Percentiles rank a stretch among this genome's conserved stretches.
These are phyloP conservation scores for Drosophila willistoni DNA, from an alignment of 1,140 invertebrate species.

Conservation along the genomic window DNA sequence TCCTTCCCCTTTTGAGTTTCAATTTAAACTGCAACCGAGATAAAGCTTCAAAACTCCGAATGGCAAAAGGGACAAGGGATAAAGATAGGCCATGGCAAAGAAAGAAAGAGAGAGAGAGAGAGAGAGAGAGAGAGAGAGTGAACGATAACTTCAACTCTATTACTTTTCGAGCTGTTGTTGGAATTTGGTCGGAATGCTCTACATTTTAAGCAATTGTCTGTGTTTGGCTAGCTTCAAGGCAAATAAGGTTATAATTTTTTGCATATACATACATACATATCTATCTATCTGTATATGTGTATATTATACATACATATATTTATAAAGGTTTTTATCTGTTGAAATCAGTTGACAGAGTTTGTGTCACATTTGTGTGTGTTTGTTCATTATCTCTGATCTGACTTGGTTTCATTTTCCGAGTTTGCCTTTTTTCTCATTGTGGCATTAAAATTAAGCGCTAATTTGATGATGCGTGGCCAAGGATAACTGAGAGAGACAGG, in stretches of 20 bases:
- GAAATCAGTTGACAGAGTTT: slow-evolving; percentile 31
- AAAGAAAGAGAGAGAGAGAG: background rate
- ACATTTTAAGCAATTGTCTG: slow-evolving; percentile 73
- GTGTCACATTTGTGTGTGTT: background rate
- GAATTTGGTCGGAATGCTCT: slow-evolving; percentile 42
- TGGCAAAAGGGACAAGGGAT: slow-evolving; percentile 11
- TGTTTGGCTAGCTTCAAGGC: slow-evolving; percentile 41
- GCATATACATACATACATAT: slow-evolving; percentile 12
- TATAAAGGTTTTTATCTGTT: slow-evolving; percentile 57
- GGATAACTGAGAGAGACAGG: slow-evolving; percentile 42
- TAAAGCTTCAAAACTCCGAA: slow-evolving; percentile 45
- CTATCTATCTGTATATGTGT: slow-evolving; percentile 49
- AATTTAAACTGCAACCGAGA: slow-evolving; percentile 71
- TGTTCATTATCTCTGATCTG: slow-evolving; percentile 43
- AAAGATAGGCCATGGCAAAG: background rate
- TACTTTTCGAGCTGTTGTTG: slow-evolving; percentile 52
- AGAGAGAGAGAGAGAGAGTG: background rate
- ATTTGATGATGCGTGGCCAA: slow-evolving; percentile 50
- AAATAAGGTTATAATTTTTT: slow-evolving; percentile 20
- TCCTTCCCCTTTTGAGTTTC: slow-evolving; percentile 49
- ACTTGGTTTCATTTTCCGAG: slow-evolving; percentile 11
- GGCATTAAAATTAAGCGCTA: slow-evolving; percentile 70
- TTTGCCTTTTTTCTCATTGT: slow-evolving; percentile 36
- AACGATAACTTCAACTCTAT: slow-evolving; percentile 57
- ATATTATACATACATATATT: slow-evolving; percentile 27